Percentiles rank a stretch among this genome's conserved stretches.
phyloP scores from a whole-genome alignment of 2,113 vertebrate genomes.

The Centropus unirufus region DNA sequence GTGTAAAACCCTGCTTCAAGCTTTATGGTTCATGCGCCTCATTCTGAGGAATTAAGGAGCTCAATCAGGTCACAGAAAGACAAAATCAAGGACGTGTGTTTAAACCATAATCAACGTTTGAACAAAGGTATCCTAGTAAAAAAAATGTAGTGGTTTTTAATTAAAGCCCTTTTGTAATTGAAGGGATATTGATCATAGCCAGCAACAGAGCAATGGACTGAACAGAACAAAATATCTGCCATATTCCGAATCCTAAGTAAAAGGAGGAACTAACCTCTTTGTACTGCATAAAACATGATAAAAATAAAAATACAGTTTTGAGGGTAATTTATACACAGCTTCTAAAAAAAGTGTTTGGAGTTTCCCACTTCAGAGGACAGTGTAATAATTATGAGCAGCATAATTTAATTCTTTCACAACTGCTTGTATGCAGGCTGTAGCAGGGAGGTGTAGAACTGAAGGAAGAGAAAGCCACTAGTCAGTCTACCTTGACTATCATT shows the following conservation, averaged over 20 bases:
- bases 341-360: background rate
- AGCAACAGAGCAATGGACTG: background rate
- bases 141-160: background rate
- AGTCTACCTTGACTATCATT: background rate
- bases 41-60: background rate
- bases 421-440: background rate
- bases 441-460: background rate
- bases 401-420: background rate
- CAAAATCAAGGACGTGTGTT: background rate
- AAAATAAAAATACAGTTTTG: background rate
- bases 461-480: background rate
- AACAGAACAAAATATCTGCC: background rate
- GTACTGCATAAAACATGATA: fast-evolving
- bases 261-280: background rate
- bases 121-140: background rate
- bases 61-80: background rate
- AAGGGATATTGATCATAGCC: background rate
- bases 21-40: background rate
- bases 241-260: background rate
- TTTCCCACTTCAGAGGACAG: background rate
- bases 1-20: background rate
- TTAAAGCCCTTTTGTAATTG: background rate
- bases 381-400: background rate
- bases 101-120: background rate
- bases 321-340: background rate